Evolutionary conservation across 2,113 vertebrate species (phyloP).

Genomic region (Grallaria varia): DNA sequence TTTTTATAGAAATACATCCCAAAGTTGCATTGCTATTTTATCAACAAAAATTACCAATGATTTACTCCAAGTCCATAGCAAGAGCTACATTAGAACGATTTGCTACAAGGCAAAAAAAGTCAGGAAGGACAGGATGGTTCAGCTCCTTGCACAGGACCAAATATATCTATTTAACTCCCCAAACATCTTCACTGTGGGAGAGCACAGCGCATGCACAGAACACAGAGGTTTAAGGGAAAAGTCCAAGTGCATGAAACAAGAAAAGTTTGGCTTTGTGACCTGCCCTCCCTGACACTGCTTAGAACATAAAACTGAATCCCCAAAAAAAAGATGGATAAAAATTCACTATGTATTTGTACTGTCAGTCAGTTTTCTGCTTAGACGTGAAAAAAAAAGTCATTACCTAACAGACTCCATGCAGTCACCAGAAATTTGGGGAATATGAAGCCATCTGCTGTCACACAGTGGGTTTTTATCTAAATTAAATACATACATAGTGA

Average conservation of each 20-base stretch:
- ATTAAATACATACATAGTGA: background rate
- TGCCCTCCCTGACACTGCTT: background rate
- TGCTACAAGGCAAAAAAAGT: background rate
- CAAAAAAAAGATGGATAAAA: background rate
- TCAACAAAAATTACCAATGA: background rate
- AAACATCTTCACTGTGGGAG: background rate
- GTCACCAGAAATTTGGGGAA: background rate
- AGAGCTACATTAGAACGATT: background rate
- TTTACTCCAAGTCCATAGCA: background rate
- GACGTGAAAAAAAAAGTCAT: background rate
- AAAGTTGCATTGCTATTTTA: background rate
- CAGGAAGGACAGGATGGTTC: background rate
- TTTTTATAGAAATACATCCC: background rate
- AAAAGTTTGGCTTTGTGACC: background rate
- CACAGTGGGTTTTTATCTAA: background rate
- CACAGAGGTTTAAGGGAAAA: background rate
- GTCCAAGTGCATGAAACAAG: background rate
- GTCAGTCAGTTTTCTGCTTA: slow-evolving; percentile 27
- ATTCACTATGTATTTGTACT: background rate
- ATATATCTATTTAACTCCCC: background rate
- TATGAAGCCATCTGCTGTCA: fast-evolving
- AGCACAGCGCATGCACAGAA: background rate
- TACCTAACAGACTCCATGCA: background rate
- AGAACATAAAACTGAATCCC: background rate
- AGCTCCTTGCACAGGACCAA: background rate